Evolutionary conservation across 2,888 invertebrate genomes (phyloP).

Genomic region (Nycteola revayana): DNA sequence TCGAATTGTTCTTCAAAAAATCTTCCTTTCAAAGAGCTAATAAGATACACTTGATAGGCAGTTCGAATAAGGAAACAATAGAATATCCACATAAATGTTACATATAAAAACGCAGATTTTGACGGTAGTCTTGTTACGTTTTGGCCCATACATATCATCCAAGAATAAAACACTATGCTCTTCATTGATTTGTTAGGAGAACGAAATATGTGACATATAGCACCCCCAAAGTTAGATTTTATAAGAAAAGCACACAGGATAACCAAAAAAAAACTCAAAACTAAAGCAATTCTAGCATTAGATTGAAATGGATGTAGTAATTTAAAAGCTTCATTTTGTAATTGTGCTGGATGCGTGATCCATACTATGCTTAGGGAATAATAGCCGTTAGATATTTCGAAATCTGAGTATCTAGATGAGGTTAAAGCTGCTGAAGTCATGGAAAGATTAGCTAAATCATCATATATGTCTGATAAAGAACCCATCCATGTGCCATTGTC

Average conservation of each 20-base stretch:
- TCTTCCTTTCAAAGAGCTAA: slow-evolving; percentile 56
- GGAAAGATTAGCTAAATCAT: slow-evolving; percentile 62
- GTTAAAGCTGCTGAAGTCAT: slow-evolving; percentile 64
- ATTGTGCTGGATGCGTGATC: slow-evolving; percentile 52
- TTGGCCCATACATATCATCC: slow-evolving; percentile 64
- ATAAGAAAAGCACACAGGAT: slow-evolving; percentile 40
- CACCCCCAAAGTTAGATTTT: slow-evolving; percentile 36
- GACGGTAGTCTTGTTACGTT: slow-evolving; percentile 46
- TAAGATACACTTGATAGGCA: slow-evolving; percentile 61
- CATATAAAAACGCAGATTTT: slow-evolving; percentile 41
- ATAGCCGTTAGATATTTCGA: slow-evolving; percentile 57
- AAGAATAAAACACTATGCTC: slow-evolving; percentile 49
- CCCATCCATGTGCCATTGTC: slow-evolving; percentile 60
- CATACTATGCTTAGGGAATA: slow-evolving; percentile 43
- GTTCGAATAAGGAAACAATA: slow-evolving; percentile 64
- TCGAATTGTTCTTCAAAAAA: slow-evolving; percentile 46
- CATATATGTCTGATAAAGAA: slow-evolving; percentile 57
- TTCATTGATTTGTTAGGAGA: slow-evolving; percentile 19
- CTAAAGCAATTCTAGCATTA: slow-evolving; percentile 42
- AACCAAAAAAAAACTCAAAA: slow-evolving; percentile 45
- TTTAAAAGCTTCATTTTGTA: slow-evolving; percentile 53
- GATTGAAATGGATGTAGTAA: slow-evolving; percentile 54
- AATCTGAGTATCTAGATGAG: slow-evolving; percentile 44
- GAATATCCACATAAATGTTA: slow-evolving; percentile 58
- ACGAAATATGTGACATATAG: slow-evolving; percentile 23